A percentile compares a stretch with the other conserved stretches of the same genome.
These are phyloP conservation scores for Agrilus cyanescens DNA, from an alignment of 2,888 invertebrate species.

Conservation along the genomic window DNA sequence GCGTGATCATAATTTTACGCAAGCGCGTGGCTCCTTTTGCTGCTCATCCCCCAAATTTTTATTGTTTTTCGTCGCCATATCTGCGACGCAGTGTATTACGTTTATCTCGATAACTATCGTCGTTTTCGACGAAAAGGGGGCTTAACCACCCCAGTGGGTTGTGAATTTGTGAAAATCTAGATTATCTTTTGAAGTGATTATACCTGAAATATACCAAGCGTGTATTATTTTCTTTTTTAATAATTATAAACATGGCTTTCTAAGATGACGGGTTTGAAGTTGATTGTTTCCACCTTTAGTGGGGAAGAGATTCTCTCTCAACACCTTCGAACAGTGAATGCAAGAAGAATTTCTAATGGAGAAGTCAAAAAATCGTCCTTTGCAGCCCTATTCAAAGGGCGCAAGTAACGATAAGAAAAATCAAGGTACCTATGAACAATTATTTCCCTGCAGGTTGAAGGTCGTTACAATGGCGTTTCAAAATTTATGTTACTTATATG, in stretches of 20 bases:
- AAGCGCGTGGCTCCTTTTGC: background rate
- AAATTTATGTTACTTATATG: background rate
- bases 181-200: no score
- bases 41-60: background rate
- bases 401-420: conserved; percentile 63
- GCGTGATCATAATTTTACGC: background rate
- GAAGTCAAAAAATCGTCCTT: conserved; percentile 61
- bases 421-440: conserved; percentile 49
- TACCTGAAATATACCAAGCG: no score
- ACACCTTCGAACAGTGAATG: conserved; percentile 25
- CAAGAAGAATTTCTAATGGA: conserved; percentile 51
- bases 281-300: conserved; percentile 58
- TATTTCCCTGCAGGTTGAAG: conserved; percentile 15
- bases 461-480: conserved; percentile 16
- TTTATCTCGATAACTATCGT: conserved; percentile 43
- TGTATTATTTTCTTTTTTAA: conserved; percentile 42
- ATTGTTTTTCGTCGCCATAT: conserved; percentile 54
- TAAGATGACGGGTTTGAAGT: conserved; percentile 67
- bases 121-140: conserved; percentile 58
- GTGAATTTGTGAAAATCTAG: no score
- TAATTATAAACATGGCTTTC: conserved; percentile 64
- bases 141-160: conserved; percentile 5
- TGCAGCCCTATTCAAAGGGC: conserved; percentile 59
- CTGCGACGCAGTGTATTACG: conserved; percentile 48
- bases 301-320: conserved; percentile 53